Base-by-base conservation (phyloP, 2,888 invertebrate species). In the Podotricha telesiphe region DNA sequence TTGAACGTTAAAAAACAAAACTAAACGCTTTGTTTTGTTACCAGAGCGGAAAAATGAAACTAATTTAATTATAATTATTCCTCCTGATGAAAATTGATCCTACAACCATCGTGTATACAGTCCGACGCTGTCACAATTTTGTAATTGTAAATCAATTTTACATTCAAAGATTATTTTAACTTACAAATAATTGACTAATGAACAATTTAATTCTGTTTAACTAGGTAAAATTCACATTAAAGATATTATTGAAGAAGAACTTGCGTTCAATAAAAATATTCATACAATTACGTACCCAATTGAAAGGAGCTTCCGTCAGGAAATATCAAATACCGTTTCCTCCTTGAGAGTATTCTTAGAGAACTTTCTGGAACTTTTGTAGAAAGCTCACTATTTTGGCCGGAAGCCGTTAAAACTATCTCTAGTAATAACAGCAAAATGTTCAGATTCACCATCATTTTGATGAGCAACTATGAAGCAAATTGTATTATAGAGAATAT, bases 221-320 rank as follows among this genome's bases (percentile, higher is more conserved):
- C 45, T n/a, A 15, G n/a, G 2, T 5, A 7, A 51, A 28, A 51
- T 15, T 15, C 22, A 8, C 22, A 22, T 51, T 15, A 13, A 15
- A 15, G 6, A 28, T 8, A 15, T 22, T 5, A 53, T n/a, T 28
- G 15, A 15, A 53, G 8, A n/a, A 53, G 0, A 13, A 13, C 22
- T 53, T 53, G 28, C 22, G n/a, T 28, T 17, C 28, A 28, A 28
- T 28, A 6, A 17, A 6, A 73, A 68, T 69, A 63, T 28, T 53
- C 65, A 17, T 47, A 22, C 63, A 67, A n/a, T 17, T 71, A 81
- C 80, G 78, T 78, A 94, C 94, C 93, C 74, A 95, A 87, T 87
- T 95, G 94, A 76, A 94, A 86, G 0, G 94, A 94, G 76, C 94
- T 94, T 22, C 94, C 94, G 73, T 94, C 94, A 1, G 94, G 94